These are phyloP conservation scores for Branchipolynoe longqiensis DNA, from an alignment of 2,888 invertebrate species.

Conservation along the genomic window DNA sequence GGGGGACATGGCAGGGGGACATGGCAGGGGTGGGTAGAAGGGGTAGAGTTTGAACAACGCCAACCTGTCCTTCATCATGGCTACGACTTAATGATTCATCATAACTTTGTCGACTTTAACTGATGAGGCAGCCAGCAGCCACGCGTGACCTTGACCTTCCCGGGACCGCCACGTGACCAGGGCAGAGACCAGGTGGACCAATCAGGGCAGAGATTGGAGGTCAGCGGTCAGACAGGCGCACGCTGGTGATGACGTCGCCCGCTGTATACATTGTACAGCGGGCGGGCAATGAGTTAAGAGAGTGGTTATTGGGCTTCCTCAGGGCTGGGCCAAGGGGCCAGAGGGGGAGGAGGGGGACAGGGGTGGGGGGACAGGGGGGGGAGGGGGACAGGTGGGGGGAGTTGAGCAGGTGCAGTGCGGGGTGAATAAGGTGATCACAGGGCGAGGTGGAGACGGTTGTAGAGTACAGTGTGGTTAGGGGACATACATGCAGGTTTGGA, in stretches of 20 bases:
- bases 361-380: neutral
- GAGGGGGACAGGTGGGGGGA: neutral
- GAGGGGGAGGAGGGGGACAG: neutral
- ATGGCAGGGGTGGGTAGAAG: too few species aligned
- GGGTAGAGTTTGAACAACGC: too few species aligned
- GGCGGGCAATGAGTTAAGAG: conserved; percentile 8
- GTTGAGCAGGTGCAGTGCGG: neutral
- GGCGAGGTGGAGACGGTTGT: too few species aligned
- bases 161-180: conserved; percentile 22
- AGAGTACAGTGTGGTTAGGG: too few species aligned
- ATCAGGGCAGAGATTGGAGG: conserved; percentile 36
- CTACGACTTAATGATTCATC: conserved; percentile 29
- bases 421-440: neutral
- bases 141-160: conserved; percentile 19
- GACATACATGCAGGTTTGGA: too few species aligned
- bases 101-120: conserved; percentile 32
- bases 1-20: too few species aligned
- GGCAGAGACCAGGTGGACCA: conserved; percentile 45
- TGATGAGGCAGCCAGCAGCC: neutral
- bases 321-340: neutral
- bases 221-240: conserved; percentile 11
- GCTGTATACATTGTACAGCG: conserved; percentile 8
- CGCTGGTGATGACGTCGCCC: neutral
- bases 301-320: conserved; percentile 23
- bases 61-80: conserved; percentile 23